These are phyloP conservation scores for Meloe dianella DNA, from an alignment of 2,888 invertebrate species.

Conservation along the genomic window DNA sequence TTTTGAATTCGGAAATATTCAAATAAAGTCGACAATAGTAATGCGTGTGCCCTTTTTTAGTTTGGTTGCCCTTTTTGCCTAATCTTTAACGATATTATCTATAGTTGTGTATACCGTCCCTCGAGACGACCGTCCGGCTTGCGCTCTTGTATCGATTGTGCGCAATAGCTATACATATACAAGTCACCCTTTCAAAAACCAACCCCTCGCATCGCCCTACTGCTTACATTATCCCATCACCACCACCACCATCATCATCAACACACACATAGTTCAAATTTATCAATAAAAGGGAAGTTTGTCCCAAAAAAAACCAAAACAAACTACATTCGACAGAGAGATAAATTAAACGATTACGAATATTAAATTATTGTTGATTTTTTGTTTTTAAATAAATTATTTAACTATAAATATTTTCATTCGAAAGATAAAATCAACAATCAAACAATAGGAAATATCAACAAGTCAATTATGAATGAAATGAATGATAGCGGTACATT, in stretches of 20 bases:
- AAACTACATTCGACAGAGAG: no score
- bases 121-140: conserved; percentile 37
- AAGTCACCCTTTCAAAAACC: conserved; percentile 26
- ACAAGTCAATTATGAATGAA: conserved; percentile 18
- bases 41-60: not conserved
- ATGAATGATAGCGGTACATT: conserved; percentile 15
- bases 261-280: not conserved
- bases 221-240: not conserved
- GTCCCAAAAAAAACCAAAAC: no score
- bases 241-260: not conserved
- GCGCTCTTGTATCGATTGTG: conserved; percentile 41
- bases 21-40: no score
- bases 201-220: conserved; percentile 13
- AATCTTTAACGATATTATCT: not conserved
- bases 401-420: conserved; percentile 13
- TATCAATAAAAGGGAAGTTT: not conserved
- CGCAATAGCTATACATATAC: conserved; percentile 32
- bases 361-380: no score
- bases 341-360: no score
- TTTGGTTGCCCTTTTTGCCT: not conserved
- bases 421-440: conserved; percentile 6
- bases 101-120: conserved; percentile 26
- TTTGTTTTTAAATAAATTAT: no score
- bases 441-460: conserved; percentile 22
- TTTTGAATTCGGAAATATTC: no score